Evolutionary conservation across 2,797 vertebrate species (phyloP).

Genomic region (Tenualosa ilisha): DNA sequence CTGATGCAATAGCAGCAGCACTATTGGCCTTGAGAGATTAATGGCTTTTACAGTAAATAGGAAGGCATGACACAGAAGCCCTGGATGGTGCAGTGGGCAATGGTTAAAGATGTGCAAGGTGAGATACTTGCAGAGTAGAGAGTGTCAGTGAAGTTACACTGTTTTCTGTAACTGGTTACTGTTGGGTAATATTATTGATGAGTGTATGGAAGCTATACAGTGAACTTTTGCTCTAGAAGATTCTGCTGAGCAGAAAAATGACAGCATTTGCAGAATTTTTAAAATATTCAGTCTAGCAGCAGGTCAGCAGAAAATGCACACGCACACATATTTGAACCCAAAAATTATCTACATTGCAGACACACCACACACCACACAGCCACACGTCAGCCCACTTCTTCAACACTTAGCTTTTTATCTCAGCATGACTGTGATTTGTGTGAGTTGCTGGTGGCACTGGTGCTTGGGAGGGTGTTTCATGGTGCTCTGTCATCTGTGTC

Average conservation of each 20-base stretch:
- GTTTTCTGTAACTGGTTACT: neutral
- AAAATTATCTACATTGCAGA: neutral
- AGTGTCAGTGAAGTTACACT: neutral
- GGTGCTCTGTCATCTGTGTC: neutral
- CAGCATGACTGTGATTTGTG: neutral
- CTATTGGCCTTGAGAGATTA: neutral
- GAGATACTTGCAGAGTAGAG: neutral
- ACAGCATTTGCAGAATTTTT: neutral
- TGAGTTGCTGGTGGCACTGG: neutral
- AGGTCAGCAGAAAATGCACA: neutral
- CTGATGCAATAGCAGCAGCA: neutral
- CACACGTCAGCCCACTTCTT: neutral
- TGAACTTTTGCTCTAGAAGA: neutral
- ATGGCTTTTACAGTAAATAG: too few relatives aligned
- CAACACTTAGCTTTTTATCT: neutral
- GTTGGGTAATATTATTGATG: neutral
- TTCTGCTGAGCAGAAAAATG: neutral
- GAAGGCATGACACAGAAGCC: neutral
- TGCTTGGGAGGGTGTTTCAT: neutral
- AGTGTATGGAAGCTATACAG: neutral
- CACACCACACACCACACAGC: too few relatives aligned
- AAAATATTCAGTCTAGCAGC: neutral
- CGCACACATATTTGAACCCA: neutral
- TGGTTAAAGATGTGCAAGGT: neutral
- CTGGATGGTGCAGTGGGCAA: neutral